Percentiles rank a stretch among this genome's conserved stretches.
Conservation (phyloP, 2,888 invertebrate genomes). For the Dynastes maya region DNA sequence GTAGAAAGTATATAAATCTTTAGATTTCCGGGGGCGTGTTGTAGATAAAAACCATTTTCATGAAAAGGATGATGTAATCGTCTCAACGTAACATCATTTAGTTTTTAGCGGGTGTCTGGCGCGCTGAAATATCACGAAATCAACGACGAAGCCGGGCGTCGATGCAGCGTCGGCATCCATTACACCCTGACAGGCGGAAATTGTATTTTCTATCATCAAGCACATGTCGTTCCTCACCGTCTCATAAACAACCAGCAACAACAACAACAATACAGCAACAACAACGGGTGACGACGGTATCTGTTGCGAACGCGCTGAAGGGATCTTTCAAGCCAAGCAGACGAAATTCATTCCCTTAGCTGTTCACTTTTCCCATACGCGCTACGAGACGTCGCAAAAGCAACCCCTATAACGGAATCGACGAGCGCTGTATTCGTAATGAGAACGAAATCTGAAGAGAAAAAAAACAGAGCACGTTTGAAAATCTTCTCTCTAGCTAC, state of each 20-base stretch:
- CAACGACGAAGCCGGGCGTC: conserved; percentile 15
- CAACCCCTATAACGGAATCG: no score
- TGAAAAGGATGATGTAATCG: conserved; percentile 26
- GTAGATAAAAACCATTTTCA: conserved; percentile 17
- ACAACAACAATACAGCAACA: background rate
- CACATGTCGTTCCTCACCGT: conserved; percentile 35
- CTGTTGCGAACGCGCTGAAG: background rate
- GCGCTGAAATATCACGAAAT: conserved; percentile 38
- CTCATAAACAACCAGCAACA: conserved; percentile 36
- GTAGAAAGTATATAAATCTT: conserved; percentile 23
- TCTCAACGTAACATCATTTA: conserved; percentile 25
- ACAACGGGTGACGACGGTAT: background rate
- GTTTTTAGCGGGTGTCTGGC: conserved; percentile 17
- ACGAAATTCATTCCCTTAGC: background rate
- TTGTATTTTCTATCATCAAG: conserved; percentile 44
- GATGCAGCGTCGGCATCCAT: conserved; percentile 41
- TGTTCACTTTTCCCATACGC: background rate
- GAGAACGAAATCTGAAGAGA: no score
- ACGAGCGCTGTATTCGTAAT: no score
- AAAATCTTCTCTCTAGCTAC: no score
- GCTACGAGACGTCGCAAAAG: no score
- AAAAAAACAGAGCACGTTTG: no score
- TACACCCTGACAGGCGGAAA: conserved; percentile 38
- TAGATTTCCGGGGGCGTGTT: background rate
- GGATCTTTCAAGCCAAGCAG: background rate